phyloP scores from a whole-genome alignment of 2,113 vertebrate species.

The Solea solea region DNA sequence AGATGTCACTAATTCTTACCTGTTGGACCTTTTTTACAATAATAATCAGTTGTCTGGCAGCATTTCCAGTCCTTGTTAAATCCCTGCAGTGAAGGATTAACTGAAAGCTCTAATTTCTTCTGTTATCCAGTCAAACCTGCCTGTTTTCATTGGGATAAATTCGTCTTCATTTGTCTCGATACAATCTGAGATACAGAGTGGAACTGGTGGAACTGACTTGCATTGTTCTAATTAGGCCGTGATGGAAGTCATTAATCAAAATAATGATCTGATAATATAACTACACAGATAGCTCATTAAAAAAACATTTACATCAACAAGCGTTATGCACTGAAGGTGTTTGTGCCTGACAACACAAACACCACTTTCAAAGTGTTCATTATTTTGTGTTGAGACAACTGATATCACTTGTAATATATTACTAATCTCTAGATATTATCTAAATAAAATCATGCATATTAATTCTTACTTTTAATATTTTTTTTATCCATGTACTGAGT shows the following conservation, averaged over 20 bases:
- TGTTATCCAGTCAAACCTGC: background rate
- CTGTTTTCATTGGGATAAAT: background rate
- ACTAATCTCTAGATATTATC: background rate
- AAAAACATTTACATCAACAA: background rate
- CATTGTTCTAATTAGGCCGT: background rate
- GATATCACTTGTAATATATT: background rate
- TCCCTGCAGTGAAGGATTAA: too few relatives aligned
- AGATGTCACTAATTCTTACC: too few relatives aligned
- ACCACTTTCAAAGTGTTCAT: slow-evolving; percentile 13
- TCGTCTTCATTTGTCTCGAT: background rate
- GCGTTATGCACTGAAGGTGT: background rate
- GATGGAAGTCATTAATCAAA: background rate
- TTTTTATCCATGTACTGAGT: background rate
- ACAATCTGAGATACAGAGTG: background rate
- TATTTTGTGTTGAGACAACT: slow-evolving; percentile 4
- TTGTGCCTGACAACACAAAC: slow-evolving; percentile 14
- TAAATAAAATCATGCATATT: background rate
- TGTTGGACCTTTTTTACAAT: too few relatives aligned
- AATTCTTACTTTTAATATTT: background rate
- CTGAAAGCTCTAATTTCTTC: background rate
- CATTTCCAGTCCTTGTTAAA: too few relatives aligned
- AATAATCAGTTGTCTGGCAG: too few relatives aligned
- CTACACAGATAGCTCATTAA: background rate
- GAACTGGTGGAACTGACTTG: background rate
- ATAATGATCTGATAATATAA: background rate